Percentiles rank a stretch among this genome's conserved stretches.
These are phyloP conservation scores for Eupeodes latifasciatus DNA, from an alignment of 2,888 invertebrate genomes.

Conservation along the genomic window DNA sequence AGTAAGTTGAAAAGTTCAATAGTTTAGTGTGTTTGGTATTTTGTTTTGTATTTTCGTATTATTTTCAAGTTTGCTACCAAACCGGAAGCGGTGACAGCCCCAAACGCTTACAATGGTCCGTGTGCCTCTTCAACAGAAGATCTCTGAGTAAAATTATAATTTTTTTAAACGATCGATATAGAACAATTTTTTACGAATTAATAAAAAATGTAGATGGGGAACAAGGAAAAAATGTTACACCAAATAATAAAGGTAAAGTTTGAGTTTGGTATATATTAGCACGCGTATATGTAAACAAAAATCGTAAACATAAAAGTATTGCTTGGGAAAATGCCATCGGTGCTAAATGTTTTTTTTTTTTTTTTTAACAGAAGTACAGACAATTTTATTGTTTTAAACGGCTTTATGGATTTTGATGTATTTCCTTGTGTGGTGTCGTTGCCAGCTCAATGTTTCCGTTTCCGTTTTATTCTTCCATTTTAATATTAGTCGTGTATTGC, in stretches of 20 bases:
- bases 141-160: conserved; percentile 78
- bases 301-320: no score
- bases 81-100: conserved; percentile 76
- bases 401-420: no score
- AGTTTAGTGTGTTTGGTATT: background rate
- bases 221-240: conserved; percentile 12
- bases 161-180: conserved; percentile 43
- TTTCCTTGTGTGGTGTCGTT: no score
- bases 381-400: no score
- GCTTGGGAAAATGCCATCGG: no score
- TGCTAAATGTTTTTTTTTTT: no score
- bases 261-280: background rate
- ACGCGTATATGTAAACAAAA: no score
- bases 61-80: conserved; percentile 66
- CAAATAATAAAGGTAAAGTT: conserved; percentile 1
- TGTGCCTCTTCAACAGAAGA: conserved; percentile 86
- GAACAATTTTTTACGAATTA: conserved; percentile 71
- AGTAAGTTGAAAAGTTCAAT: conserved; percentile 83
- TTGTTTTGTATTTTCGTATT: conserved; percentile 13
- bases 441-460: no score
- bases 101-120: conserved; percentile 85
- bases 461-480: no score
- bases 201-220: conserved; percentile 36
- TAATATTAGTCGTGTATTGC: no score
- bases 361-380: no score